Percentiles rank a stretch among this genome's conserved stretches.
phyloP scores from a whole-genome alignment of 1,140 invertebrate species.

The Drosophila quadrilineata region DNA sequence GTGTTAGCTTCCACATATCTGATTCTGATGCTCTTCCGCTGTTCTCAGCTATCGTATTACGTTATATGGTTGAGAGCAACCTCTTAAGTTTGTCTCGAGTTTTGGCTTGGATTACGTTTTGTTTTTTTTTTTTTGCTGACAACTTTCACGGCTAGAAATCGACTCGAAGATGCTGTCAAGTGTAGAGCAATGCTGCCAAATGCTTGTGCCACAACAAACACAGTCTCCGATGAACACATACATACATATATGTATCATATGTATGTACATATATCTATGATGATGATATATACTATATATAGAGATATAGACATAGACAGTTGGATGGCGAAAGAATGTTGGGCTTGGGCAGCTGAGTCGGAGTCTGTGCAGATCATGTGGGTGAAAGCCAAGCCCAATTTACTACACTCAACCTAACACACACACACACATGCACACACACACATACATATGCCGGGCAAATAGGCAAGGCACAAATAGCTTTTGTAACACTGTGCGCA shows the following conservation, averaged over 20 bases:
- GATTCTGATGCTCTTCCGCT: too few species aligned
- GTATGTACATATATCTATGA: not conserved
- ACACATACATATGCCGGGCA: not conserved
- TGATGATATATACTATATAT: not conserved
- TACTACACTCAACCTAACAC: not conserved
- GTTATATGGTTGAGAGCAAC: too few species aligned
- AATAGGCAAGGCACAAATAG: not conserved
- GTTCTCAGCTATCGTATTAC: too few species aligned
- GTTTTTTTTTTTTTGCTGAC: too few species aligned
- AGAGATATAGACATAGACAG: not conserved
- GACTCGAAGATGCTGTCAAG: too few species aligned
- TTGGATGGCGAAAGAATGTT: slow-evolving; percentile 18
- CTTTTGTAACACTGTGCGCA: slow-evolving; percentile 33
- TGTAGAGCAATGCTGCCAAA: too few species aligned
- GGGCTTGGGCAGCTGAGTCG: slow-evolving; percentile 14
- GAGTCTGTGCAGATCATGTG: slow-evolving; percentile 29
- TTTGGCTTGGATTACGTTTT: too few species aligned
- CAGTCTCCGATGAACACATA: too few species aligned
- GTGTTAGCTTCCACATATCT: too few species aligned
- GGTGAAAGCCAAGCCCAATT: slow-evolving; percentile 44
- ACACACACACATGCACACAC: slow-evolving; percentile 1
- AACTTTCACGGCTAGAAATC: too few species aligned
- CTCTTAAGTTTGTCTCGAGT: too few species aligned
- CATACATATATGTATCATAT: not conserved
- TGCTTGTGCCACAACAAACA: too few species aligned